Percentiles rank a stretch among this genome's conserved stretches.
Evolutionary conservation across 2,888 invertebrate species (phyloP).

Genomic region (Scaptomyza parva): DNA sequence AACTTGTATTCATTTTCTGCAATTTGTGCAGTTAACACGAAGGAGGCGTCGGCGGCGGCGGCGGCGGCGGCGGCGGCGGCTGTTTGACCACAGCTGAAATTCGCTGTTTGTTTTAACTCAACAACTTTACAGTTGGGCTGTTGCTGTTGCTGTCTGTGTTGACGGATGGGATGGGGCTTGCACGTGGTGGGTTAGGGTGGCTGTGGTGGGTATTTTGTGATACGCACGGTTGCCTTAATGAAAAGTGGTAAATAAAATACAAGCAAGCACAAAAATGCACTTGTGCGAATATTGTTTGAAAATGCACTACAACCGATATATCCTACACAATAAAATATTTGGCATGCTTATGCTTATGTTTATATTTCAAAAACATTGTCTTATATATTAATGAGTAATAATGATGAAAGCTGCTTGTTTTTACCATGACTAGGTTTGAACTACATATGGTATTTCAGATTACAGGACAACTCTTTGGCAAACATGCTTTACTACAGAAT

Average conservation of each 20-base stretch:
- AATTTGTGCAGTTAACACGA: slow-evolving; percentile 39
- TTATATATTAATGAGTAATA: no score
- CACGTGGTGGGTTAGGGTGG: neutral
- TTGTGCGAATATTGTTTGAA: neutral
- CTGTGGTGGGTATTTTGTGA: neutral
- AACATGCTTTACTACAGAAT: neutral
- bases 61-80: neutral
- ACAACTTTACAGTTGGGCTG: slow-evolving; percentile 13
- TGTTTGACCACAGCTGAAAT: slow-evolving; percentile 29
- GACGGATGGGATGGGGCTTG: neutral
- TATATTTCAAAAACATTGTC: neutral
- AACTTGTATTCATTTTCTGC: slow-evolving; percentile 36
- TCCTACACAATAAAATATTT: neutral
- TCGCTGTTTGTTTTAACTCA: slow-evolving; percentile 25
- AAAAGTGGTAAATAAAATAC: slow-evolving; percentile 65
- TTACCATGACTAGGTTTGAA: no score
- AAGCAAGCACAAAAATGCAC: slow-evolving; percentile 28
- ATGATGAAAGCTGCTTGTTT: no score
- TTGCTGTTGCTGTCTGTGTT: no score
- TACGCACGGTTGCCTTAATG: slow-evolving; percentile 53
- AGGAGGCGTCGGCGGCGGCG: neutral
- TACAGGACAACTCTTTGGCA: no score
- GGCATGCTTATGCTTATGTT: neutral
- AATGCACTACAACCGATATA: neutral
- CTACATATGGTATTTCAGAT: no score